Percentiles rank a stretch among this genome's conserved stretches.
Evolutionary conservation across 2,797 vertebrate species (phyloP).

Genomic region (Eulemur rubriventer): DNA sequence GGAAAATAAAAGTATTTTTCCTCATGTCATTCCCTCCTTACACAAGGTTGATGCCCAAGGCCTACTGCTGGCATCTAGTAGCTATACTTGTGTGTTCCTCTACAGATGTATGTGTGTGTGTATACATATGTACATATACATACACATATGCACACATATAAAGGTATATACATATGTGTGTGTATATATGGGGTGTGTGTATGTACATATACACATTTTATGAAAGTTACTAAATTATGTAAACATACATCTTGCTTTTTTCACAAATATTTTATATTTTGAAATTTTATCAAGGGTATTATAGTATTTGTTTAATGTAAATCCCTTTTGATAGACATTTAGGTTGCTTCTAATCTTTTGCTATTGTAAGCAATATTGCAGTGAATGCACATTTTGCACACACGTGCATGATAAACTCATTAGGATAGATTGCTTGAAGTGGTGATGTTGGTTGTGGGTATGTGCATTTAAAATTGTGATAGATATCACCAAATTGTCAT

Average conservation of each 20-base stretch:
- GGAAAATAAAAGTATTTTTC: not conserved
- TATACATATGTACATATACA: too few relatives aligned
- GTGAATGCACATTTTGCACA: not conserved
- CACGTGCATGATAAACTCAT: not conserved
- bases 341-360: not conserved
- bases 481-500: not conserved
- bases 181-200: not conserved
- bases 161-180: not conserved
- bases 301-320: not conserved
- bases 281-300: not conserved
- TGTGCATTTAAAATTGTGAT: not conserved
- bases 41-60: not conserved
- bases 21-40: not conserved
- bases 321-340: not conserved
- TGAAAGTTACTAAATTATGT: not conserved
- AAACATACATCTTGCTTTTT: not conserved
- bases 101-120: not conserved
- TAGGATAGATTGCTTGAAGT: not conserved
- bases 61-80: not conserved
- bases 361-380: not conserved
- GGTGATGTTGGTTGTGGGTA: not conserved
- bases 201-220: not conserved
- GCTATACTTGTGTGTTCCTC: not conserved
- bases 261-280: not conserved
- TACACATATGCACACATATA: not conserved